Evolutionary conservation across 2,113 vertebrate species (phyloP).

Genomic region (Toxostoma redivivum): DNA sequence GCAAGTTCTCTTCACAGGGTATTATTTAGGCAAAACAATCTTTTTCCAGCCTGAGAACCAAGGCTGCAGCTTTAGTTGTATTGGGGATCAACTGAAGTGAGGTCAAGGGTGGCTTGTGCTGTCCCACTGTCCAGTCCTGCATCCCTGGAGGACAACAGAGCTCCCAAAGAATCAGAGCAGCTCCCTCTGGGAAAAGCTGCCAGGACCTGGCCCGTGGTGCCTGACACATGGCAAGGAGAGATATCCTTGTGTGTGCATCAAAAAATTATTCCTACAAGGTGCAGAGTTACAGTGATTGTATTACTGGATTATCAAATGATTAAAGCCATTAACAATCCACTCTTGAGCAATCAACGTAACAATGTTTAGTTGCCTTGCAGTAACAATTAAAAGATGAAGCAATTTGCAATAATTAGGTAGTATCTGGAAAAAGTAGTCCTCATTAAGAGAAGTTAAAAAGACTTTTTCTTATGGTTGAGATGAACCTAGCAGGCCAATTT

Average conservation of each 20-base stretch:
- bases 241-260: background rate
- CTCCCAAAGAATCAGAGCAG: background rate
- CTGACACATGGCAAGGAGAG: background rate
- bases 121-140: background rate
- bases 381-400: slow-evolving; percentile 77
- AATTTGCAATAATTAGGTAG: slow-evolving; percentile 79
- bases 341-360: slow-evolving; percentile 75
- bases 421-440: slow-evolving; percentile 71
- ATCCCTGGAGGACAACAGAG: background rate
- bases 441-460: slow-evolving; percentile 74
- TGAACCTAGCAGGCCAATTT: slow-evolving; percentile 58
- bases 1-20: too few species aligned
- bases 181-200: background rate
- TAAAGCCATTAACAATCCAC: slow-evolving; percentile 75
- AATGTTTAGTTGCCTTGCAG: slow-evolving; percentile 78
- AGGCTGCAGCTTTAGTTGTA: background rate
- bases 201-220: background rate
- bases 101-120: background rate
- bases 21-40: too few species aligned
- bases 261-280: slow-evolving; percentile 62
- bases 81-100: accelerated
- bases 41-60: too few species aligned
- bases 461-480: slow-evolving; percentile 56
- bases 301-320: slow-evolving; percentile 76
- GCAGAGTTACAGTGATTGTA: slow-evolving; percentile 67